phyloP scores from a whole-genome alignment of 2,888 invertebrate genomes.

The Lepidochrysops patricia region DNA sequence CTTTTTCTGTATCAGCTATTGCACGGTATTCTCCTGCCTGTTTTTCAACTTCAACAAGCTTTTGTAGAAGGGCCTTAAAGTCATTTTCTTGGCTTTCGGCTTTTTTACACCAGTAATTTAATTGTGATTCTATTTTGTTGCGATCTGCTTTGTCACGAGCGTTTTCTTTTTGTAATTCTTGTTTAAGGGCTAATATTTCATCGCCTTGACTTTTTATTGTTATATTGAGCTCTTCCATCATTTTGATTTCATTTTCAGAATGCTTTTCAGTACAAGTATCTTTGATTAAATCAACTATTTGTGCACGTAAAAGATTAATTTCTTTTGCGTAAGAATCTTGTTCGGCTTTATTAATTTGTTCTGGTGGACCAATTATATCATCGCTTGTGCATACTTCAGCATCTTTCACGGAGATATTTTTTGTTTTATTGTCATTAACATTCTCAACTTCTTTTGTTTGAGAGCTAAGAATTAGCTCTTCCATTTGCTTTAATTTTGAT shows the following conservation, averaged over 20 bases:
- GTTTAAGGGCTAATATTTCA: conserved; percentile 63
- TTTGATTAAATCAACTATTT: conserved; percentile 57
- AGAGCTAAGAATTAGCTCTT: conserved; percentile 32
- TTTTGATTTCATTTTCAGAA: conserved; percentile 36
- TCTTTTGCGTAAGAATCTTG: conserved; percentile 70
- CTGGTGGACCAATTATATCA: conserved; percentile 53
- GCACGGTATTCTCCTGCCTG: conserved; percentile 49
- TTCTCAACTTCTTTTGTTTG: conserved; percentile 14
- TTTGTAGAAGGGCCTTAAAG: conserved; percentile 50
- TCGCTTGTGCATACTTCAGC: conserved; percentile 46
- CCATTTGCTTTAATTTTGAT: conserved; percentile 65
- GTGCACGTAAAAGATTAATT: conserved; percentile 55
- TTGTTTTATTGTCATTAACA: conserved; percentile 5
- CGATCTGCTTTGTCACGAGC: conserved; percentile 39
- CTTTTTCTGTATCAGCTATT: conserved; percentile 45
- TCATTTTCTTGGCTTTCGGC: conserved; percentile 54
- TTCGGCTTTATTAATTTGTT: conserved; percentile 69
- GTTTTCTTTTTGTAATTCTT: conserved; percentile 53
- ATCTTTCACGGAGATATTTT: conserved; percentile 31
- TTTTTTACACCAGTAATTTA: conserved; percentile 47
- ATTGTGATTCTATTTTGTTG: conserved; percentile 48
- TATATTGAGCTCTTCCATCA: conserved; percentile 52
- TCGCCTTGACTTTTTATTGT: conserved; percentile 67
- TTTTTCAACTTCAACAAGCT: conserved; percentile 48
- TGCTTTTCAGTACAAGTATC: conserved; percentile 35